Percentiles rank a stretch among this genome's conserved stretches.
phyloP scores from a whole-genome alignment of 2,797 vertebrate genomes.

The Adrianichthys oophorus region DNA sequence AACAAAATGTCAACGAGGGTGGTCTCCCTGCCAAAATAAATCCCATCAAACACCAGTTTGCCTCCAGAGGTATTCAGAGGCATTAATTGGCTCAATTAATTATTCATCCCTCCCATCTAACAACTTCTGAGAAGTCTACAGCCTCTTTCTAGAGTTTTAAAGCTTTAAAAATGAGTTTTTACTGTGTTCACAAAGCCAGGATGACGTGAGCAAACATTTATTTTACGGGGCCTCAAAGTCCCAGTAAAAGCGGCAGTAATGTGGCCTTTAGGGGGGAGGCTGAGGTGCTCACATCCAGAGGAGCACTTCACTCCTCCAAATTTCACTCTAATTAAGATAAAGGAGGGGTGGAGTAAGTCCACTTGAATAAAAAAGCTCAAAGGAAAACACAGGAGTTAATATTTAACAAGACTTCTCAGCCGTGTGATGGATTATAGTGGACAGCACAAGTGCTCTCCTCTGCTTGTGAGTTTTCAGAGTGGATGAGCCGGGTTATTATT shows the following conservation, averaged over 20 bases:
- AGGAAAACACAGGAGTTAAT: constrained; percentile 73
- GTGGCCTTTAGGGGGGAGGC: constrained; percentile 45
- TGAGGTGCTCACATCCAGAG: constrained; percentile 58
- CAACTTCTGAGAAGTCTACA: constrained; percentile 13
- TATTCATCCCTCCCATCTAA: constrained; percentile 38
- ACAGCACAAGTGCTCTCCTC: constrained; percentile 28
- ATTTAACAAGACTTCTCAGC: constrained; percentile 63
- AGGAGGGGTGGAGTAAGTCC: constrained; percentile 65
- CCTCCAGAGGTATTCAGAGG: constrained; percentile 15
- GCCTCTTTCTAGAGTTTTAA: constrained; percentile 16
- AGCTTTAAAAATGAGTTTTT: constrained; percentile 18
- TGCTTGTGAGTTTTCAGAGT: constrained; percentile 11
- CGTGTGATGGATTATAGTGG: constrained; percentile 48
- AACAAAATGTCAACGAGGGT: constrained; percentile 14
- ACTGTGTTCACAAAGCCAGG: constrained; percentile 4
- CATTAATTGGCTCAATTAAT: constrained; percentile 36
- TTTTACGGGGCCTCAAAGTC: constrained; percentile 28
- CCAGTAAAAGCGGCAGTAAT: constrained; percentile 19
- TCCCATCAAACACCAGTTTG: constrained; percentile 39
- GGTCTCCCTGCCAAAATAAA: constrained; percentile 25
- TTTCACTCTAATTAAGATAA: constrained; percentile 78
- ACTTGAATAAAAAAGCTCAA: constrained; percentile 71
- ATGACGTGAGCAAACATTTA: constrained; percentile 35
- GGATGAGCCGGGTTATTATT: constrained; percentile 1
- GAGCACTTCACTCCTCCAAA: constrained; percentile 64